Conservation (phyloP, 2,888 invertebrate genomes). For the Sarcophaga subvicina region DNA sequence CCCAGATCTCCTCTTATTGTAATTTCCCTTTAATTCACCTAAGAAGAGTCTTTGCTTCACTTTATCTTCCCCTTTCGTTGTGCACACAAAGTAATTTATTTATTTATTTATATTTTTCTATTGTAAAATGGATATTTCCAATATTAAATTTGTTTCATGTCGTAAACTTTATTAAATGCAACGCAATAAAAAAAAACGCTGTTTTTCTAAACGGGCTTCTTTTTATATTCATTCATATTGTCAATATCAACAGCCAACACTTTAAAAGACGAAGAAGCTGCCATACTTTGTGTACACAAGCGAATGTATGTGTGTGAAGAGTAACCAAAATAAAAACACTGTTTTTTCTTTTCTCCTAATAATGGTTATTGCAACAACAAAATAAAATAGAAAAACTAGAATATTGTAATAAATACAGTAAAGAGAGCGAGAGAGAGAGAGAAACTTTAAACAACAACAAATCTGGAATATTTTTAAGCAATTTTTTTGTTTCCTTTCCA, state of each 20-base stretch:
- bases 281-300: slow-evolving; percentile 3
- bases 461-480: slow-evolving; percentile 50
- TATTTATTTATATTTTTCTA: too few species aligned
- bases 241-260: slow-evolving; percentile 28
- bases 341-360: not conserved
- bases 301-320: not conserved
- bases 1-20: too few species aligned
- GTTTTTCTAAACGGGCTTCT: not conserved
- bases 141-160: too few species aligned
- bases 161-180: slow-evolving; percentile 41
- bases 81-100: too few species aligned
- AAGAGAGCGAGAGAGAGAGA: not conserved
- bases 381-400: not conserved
- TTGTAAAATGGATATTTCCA: too few species aligned
- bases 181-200: slow-evolving; percentile 50
- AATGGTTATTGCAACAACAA: slow-evolving; percentile 19
- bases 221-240: slow-evolving; percentile 14
- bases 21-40: too few species aligned
- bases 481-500: slow-evolving; percentile 42
- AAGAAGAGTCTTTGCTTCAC: too few species aligned
- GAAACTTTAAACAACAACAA: too few species aligned
- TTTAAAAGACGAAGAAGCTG: slow-evolving; percentile 32
- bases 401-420: not conserved
- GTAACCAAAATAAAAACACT: not conserved
- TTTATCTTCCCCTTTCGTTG: too few species aligned